phyloP scores from a whole-genome alignment of 2,113 vertebrate species.

The Cryptoleucopteryx plumbea region DNA sequence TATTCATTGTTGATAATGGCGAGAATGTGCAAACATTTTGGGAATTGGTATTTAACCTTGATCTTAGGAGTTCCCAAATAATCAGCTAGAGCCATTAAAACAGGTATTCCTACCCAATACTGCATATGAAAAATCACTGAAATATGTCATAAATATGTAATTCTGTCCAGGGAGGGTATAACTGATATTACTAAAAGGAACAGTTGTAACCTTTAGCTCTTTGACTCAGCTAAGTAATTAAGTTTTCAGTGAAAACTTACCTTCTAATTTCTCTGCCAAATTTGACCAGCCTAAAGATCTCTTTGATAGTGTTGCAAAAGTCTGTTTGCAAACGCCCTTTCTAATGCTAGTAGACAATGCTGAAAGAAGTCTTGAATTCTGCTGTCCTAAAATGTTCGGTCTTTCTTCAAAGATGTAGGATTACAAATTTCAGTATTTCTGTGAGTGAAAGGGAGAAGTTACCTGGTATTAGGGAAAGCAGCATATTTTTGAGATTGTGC shows the following conservation, averaged over 20 bases:
- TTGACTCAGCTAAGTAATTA: background rate
- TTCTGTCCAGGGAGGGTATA: background rate
- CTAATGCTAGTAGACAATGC: background rate
- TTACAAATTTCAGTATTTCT: background rate
- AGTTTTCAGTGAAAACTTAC: background rate
- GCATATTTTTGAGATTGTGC: background rate
- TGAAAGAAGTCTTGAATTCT: background rate
- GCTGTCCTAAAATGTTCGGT: background rate
- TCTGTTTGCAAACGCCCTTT: background rate
- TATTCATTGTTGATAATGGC: background rate
- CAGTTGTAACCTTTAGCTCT: background rate
- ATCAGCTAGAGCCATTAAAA: background rate
- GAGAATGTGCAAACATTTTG: background rate
- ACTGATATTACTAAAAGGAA: background rate
- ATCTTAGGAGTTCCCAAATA: background rate
- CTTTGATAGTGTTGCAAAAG: background rate
- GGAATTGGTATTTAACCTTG: background rate
- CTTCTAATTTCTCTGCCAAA: background rate
- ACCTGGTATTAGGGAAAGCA: background rate
- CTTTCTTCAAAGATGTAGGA: background rate
- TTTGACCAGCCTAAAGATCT: background rate
- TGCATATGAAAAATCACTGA: background rate
- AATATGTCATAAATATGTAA: background rate
- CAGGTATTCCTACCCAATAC: background rate
- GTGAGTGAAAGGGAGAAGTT: background rate